Base-by-base conservation (phyloP, 2,113 vertebrate species). In the Festucalex cinctus region DNA sequence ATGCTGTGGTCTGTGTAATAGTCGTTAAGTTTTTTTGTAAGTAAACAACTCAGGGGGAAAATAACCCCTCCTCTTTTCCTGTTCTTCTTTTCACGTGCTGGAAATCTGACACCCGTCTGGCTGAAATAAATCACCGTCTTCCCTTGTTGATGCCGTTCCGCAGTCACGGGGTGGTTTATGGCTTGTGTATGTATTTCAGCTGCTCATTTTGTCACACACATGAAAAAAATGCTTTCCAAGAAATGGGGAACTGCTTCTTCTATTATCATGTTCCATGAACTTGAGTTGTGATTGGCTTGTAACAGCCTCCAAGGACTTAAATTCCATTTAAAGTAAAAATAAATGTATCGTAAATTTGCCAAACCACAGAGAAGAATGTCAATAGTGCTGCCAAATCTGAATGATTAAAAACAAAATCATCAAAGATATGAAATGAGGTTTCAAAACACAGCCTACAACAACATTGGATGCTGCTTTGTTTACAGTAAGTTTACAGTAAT, bases 51-150 rank as follows among this genome's bases (percentile, higher is more conserved):
- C 70, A 24, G 24, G 19, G 2, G 49, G 20, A 19, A 63, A 28
- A 66, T 54, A 69, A 22, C 20, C 49, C 65, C 49, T 53, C 67
- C 24, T 24, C 63, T 32, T 54, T 39, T 53, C 24, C 66, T 41
- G 9, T 66, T 62, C 10, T 62, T 3, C 13, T 44, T 26, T 2
- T 65, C 36, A 16, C 37, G 36, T 68, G 69, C 48, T 43, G 46
- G 74, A 77, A 89, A 88, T 85, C 64, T 62, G 84, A 89, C 84
- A 81, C 83, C 71, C 49, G 75, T 67, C 68, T 54, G 57, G 76
- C 75, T 76, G 66, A 41, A 67, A 76, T 72, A 78, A 79, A 82
- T 81, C 67, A 68, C 71, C 74, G 78, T 12, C 58, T 76, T 77
- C 70, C 68, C 65, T 70, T 66, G 4, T 68, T 69, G 51, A 53